Conservation (phyloP, 2,888 invertebrate genomes). For the Hypolimnas misippus region DNA sequence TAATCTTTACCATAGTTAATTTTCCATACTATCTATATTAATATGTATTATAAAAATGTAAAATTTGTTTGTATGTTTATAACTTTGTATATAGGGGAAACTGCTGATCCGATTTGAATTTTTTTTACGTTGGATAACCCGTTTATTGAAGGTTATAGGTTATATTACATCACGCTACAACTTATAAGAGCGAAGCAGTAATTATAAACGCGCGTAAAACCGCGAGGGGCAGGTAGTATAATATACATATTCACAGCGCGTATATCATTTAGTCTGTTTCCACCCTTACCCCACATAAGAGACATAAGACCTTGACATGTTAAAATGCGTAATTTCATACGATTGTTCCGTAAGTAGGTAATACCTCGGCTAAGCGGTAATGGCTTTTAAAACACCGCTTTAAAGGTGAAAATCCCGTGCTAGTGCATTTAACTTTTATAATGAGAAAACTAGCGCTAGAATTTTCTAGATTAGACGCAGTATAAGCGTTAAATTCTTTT, state of each 20-base stretch:
- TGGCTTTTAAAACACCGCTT: neutral
- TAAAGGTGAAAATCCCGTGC: slow-evolving; percentile 11
- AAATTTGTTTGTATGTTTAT: too few relatives aligned
- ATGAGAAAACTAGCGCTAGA: slow-evolving; percentile 26
- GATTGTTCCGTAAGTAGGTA: slow-evolving; percentile 24
- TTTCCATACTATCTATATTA: too few relatives aligned
- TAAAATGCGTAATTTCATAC: slow-evolving; percentile 30
- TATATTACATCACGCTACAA: too few relatives aligned
- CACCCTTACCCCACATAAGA: slow-evolving; percentile 26
- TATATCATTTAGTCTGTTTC: slow-evolving; percentile 13
- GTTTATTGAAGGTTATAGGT: too few relatives aligned
- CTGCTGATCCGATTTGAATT: too few relatives aligned
- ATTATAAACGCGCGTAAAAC: too few relatives aligned
- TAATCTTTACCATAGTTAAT: too few relatives aligned
- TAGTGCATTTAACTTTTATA: slow-evolving; percentile 12
- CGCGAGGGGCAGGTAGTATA: too few relatives aligned
- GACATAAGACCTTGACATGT: slow-evolving; percentile 44
- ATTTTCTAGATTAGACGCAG: slow-evolving; percentile 12
- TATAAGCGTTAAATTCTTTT: slow-evolving; percentile 4
- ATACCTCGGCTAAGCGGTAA: neutral
- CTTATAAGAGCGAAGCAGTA: too few relatives aligned
- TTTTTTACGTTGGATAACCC: too few relatives aligned
- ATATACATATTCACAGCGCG: neutral
- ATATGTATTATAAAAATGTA: too few relatives aligned
- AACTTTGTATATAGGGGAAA: neutral